Evolutionary conservation across 1,140 invertebrate species (phyloP), one percentile per base, ranked within the genome.

Genomic region (Helicoverpa zea): DNA sequence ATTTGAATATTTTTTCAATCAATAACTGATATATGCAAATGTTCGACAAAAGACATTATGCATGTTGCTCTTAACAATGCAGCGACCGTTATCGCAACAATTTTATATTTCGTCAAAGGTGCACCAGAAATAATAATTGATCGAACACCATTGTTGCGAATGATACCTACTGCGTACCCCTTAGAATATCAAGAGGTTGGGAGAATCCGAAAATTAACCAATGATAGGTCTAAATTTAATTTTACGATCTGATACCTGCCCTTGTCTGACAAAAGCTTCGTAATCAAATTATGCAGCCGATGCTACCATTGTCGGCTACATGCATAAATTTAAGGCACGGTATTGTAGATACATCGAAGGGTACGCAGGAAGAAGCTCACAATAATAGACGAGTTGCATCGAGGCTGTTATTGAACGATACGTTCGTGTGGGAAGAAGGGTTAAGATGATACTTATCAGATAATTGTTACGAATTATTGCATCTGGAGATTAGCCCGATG

Each of bases 11-110:
- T 93, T 91, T 92, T 92, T 90, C 92, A 93, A 95, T 95, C 94
- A 95, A 95, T 95, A 94, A 94, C 89, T 88, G 90, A 94, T 93
- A 91, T 94, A 95, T 94, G 94, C 92, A 95, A 94, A 94, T 93
- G 63, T 81, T 23, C 63, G 64, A 86, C 84, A 89, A 91, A 91
- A 94, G 87, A 90, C 85, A 91, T 92, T 90, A 88, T 89, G 87
- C 86, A 87, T 86, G 80, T 88, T 83, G 78, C 81, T 86, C 82
- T 81, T 88, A 88, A 94, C 92, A 94, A 94, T 89, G 87, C 80
- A 70, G 76, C 89, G 89, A 94, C 93, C 93, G 93, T 95, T 94
- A 94, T 87, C 85, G 89, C 82, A 89, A 92, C 91, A 91, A 92
- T 90, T 91, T 84, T 78, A 89, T 90, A 90, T 93, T 94, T 93